phyloP scores from a whole-genome alignment of 2,888 invertebrate species.

The Andrena minutula region DNA sequence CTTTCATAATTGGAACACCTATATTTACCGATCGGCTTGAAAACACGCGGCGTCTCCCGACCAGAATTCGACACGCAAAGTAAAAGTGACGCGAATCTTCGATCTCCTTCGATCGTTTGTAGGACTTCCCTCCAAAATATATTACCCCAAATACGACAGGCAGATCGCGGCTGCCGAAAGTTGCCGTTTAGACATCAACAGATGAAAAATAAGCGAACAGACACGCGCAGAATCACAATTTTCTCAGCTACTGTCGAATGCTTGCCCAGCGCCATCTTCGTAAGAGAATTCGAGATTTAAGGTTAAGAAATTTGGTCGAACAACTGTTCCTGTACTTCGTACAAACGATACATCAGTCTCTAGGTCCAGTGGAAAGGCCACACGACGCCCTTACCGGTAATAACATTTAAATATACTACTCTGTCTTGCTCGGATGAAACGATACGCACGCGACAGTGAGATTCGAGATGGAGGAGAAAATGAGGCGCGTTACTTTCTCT shows the following conservation, averaged over 20 bases:
- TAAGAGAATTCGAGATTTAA: slow-evolving; percentile 16
- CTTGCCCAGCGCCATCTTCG: not conserved
- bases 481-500: slow-evolving; percentile 29
- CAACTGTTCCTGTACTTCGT: slow-evolving; percentile 47
- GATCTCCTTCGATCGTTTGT: not conserved
- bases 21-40: slow-evolving; percentile 4
- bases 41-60: slow-evolving; percentile 50
- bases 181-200: slow-evolving; percentile 6
- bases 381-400: slow-evolving; percentile 68
- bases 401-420: slow-evolving; percentile 68
- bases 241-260: slow-evolving; percentile 16
- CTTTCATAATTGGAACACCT: not conserved
- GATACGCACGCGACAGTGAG: slow-evolving; percentile 32
- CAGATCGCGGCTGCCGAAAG: slow-evolving; percentile 13
- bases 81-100: not conserved
- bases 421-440: slow-evolving; percentile 59
- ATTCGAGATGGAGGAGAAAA: slow-evolving; percentile 35
- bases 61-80: slow-evolving; percentile 28
- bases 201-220: slow-evolving; percentile 30
- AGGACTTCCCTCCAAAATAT: slow-evolving; percentile 5
- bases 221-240: slow-evolving; percentile 30
- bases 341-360: slow-evolving; percentile 70
- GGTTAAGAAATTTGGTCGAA: slow-evolving; percentile 29
- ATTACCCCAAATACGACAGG: slow-evolving; percentile 6
- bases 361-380: slow-evolving; percentile 70